Percentiles rank a stretch among this genome's conserved stretches.
phyloP scores from a whole-genome alignment of 2,888 invertebrate species.

The Torymus tubicola region DNA sequence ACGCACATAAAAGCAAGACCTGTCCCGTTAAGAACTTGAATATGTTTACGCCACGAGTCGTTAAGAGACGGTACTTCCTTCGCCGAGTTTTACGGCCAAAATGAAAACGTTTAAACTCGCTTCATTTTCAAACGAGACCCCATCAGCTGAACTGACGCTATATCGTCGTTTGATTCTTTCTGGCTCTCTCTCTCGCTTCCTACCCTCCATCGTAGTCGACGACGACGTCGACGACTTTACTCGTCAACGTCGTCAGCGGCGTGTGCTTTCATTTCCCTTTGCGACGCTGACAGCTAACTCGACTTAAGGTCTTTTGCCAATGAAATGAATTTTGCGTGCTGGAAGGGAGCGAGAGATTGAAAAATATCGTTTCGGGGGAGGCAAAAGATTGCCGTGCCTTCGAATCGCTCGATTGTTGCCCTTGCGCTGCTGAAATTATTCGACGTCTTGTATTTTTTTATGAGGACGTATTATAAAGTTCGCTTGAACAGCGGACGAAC shows the following conservation, averaged over 20 bases:
- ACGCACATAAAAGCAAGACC: conserved; percentile 22
- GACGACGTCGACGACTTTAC: conserved; percentile 16
- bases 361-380: not conserved
- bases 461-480: no score
- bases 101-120: conserved; percentile 52
- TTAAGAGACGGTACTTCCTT: conserved; percentile 15
- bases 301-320: conserved; percentile 34
- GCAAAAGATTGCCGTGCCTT: no score
- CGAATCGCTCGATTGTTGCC: no score
- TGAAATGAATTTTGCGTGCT: conserved; percentile 30
- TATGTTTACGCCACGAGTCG: conserved; percentile 47
- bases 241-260: conserved; percentile 31
- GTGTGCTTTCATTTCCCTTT: conserved; percentile 40
- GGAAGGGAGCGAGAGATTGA: not conserved
- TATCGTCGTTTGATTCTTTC: not conserved
- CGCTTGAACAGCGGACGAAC: no score
- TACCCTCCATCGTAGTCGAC: not conserved
- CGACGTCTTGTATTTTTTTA: no score
- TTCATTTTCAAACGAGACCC: conserved; percentile 45
- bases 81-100: conserved; percentile 35
- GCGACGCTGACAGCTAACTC: conserved; percentile 35
- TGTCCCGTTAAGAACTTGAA: conserved; percentile 35
- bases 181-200: not conserved
- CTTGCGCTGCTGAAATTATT: no score
- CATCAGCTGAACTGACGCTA: no score